Evolutionary conservation across 92 coral and sea anemone genomes (phyloP).

Genomic region (Palythoa heliodiscus): DNA sequence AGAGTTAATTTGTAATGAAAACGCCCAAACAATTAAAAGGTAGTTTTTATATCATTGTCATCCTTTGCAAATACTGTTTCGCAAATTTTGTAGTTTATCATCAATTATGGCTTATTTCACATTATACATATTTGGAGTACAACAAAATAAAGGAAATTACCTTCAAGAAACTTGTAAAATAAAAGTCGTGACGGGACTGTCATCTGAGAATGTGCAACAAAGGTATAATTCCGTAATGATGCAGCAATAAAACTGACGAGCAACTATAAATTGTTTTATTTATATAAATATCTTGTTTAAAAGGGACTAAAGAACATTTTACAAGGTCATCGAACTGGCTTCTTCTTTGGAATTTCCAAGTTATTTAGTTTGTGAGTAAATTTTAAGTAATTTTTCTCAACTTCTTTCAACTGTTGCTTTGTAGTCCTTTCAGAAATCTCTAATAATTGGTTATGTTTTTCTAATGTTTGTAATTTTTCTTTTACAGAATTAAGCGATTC

Average conservation of each 20-base stretch:
- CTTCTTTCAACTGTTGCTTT: slow-evolving; percentile 49
- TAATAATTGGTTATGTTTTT: slow-evolving; percentile 37
- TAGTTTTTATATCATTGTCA: no score
- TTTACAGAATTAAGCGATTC: slow-evolving; percentile 47
- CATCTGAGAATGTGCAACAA: background rate
- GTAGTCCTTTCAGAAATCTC: slow-evolving; percentile 36
- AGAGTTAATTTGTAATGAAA: no score
- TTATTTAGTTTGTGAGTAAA: slow-evolving; percentile 47
- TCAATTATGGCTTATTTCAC: no score
- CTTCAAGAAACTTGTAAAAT: no score
- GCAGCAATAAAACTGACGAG: background rate
- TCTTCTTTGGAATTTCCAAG: slow-evolving; percentile 57
- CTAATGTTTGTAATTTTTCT: slow-evolving; percentile 23
- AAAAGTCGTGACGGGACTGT: background rate
- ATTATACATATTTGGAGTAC: no score
- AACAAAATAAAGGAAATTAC: no score
- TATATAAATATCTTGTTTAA: background rate
- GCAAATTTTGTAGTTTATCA: no score
- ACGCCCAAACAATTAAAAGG: no score
- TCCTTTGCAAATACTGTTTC: no score
- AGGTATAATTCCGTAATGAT: no score
- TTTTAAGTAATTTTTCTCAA: slow-evolving; percentile 50
- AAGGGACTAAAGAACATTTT: background rate
- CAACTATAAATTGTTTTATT: slow-evolving; percentile 11
- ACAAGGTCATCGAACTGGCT: slow-evolving; percentile 40